Evolutionary conservation across 1,140 invertebrate species (phyloP).

Genomic region (Eubasilissa regina): DNA sequence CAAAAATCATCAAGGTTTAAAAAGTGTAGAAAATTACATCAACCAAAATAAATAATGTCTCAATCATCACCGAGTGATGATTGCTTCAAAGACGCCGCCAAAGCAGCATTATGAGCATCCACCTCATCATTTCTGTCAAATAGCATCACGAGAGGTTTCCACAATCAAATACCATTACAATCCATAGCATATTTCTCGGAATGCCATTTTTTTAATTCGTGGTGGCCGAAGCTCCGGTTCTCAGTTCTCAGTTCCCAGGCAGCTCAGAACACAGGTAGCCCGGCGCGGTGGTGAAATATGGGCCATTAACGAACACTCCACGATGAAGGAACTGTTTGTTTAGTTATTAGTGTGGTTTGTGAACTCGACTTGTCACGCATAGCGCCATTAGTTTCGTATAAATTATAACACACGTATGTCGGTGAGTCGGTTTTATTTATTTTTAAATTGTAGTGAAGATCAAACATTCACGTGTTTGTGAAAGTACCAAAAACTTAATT

Average conservation of each 20-base stretch:
- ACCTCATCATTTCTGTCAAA: conserved; percentile 22
- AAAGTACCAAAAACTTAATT: no score
- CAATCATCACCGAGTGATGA: no score
- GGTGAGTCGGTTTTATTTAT: no score
- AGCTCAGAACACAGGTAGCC: conserved; percentile 17
- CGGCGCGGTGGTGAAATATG: background rate
- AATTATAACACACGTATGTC: no score
- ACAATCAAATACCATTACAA: conserved; percentile 26
- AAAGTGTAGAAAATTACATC: no score
- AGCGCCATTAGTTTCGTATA: no score
- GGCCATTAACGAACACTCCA: background rate
- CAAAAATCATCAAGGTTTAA: no score
- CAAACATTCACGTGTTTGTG: no score
- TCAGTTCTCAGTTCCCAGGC: background rate
- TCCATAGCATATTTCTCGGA: background rate
- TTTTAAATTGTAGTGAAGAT: no score
- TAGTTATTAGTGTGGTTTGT: conserved; percentile 1
- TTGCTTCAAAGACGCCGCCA: conserved; percentile 16
- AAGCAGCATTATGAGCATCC: background rate
- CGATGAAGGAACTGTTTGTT: background rate
- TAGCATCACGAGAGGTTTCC: background rate
- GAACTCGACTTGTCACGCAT: background rate
- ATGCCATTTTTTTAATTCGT: conserved; percentile 29
- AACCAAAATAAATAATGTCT: no score
- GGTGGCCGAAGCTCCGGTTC: background rate